Evolutionary conservation across 2,797 vertebrate genomes (phyloP), one percentile per base, ranked within the genome.

Genomic region (Pipistrellus pipistrellus): DNA sequence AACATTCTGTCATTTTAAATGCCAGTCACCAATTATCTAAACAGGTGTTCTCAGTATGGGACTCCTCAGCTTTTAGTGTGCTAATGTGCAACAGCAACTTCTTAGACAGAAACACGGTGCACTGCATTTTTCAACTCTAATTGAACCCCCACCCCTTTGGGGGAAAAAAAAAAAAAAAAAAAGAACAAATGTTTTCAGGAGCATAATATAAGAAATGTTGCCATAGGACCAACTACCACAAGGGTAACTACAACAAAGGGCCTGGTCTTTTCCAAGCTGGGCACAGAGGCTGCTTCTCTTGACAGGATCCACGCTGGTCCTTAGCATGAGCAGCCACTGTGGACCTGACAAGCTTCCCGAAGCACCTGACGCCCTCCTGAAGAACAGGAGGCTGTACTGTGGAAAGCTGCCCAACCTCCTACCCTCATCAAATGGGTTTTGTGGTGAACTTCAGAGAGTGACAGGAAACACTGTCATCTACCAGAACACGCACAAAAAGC

Each of bases 1-100:
- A 93, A 80, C 27, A 64, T 23, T 77, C 38, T 66, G 46, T 68
- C 15, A 82, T 78, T 51, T 92, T 44, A 89, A 86, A 64, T 51
- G 46, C 59, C 48, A 77, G 25, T 68, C 44, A 62, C 44, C 38
- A 41, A 5, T 35, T 44, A 53, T 13, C 85, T 69, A 62, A 85
- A 75, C 6, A 53, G 27, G 55, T 32, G 69, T 77, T 71, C 46
- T 82, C 35, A 71, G 21, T 1, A 6, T 20, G 30, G 11, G 48
- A 30, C 8, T 85, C 76, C 44, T 85, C 30, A 48, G 75, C 11
- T 77, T 83, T 84, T 21, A 38, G 21, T 53, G 62, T 53, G 27
- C 69, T 82, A 23, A 85, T 0, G 6, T 17, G 35, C 51, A 85
- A 72, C 1, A 55, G 72, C 35, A 82, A 32, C 59, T 77, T 81